Evolutionary conservation across 2,888 invertebrate genomes (phyloP), one percentile per base, ranked within the genome.

Genomic region (Tetropium fuscum): DNA sequence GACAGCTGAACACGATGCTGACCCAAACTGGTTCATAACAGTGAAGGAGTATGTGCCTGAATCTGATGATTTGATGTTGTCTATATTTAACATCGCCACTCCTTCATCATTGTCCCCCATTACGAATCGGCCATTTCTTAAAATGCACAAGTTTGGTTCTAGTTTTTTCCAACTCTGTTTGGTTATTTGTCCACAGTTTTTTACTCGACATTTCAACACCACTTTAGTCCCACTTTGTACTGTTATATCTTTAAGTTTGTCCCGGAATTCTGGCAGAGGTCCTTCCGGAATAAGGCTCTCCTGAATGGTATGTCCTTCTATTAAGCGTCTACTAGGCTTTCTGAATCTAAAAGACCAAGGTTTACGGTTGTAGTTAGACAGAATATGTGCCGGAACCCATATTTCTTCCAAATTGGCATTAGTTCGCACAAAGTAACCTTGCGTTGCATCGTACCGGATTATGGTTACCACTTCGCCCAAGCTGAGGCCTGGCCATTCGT

Each of bases 11-110:
- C 87, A 87, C 72, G 88, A 87, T 13, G 88, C 87, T 20, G 87
- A 86, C 0, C 92, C 90, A 10, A 87, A 82, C 69, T 91, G 90
- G 78, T 89, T 92, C 43, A 87, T 87, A 15, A 90, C 85, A 11
- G 87, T 86, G 76, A 92, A 92, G 41, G 88, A 85, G 78, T 92
- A 92, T 25, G 88, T 86, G 3, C 92, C 92, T 11, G 90, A 87
- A 78, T 91, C 90, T 0, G 87, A 84, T 0, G 85, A 81, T 36
- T 87, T 86, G 59, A 86, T 87, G 58, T 87, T 85, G 62, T 86
- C 87, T 55, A 90, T 87, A 10, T 85, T 84, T 19, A 90, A 80
- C 4, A 85, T 83, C n/a, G 88, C 88, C 43, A 86, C 81, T 0
- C 89, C 89, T 70, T 87, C 86, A 1, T 84, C 78, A 1, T 82